Percentiles rank a stretch among this genome's conserved stretches.
Conservation (phyloP, 2,797 vertebrate genomes). For the Rhyacichthys aspro region DNA sequence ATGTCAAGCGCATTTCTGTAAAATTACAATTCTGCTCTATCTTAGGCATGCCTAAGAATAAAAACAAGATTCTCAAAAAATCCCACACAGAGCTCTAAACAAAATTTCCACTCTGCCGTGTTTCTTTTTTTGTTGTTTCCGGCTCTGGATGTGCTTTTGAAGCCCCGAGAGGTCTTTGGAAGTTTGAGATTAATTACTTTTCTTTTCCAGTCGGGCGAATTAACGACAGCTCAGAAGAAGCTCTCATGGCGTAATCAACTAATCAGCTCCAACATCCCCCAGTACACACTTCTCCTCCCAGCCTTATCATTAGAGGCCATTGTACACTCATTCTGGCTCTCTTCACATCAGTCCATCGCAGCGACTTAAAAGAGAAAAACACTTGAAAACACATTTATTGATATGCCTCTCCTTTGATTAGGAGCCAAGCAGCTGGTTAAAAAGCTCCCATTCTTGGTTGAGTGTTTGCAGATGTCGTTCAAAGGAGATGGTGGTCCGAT, state of each 20-base stretch:
- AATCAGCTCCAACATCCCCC: slow-evolving; percentile 54
- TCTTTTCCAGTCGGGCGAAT: slow-evolving; percentile 60
- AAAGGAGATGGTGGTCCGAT: too few relatives aligned
- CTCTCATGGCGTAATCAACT: slow-evolving; percentile 60
- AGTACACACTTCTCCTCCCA: not conserved
- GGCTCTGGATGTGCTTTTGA: slow-evolving; percentile 37
- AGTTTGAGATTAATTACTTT: slow-evolving; percentile 71
- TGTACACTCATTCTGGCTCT: slow-evolving; percentile 44
- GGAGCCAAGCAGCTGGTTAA: slow-evolving; percentile 18
- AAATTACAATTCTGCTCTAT: slow-evolving; percentile 26
- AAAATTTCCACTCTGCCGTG: slow-evolving; percentile 32
- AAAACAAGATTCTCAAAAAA: too few relatives aligned
- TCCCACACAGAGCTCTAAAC: slow-evolving; percentile 29
- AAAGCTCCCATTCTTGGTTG: slow-evolving; percentile 43
- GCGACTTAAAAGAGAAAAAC: slow-evolving; percentile 36
- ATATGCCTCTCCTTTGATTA: slow-evolving; percentile 62
- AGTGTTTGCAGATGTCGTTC: slow-evolving; percentile 59
- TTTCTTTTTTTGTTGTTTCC: slow-evolving; percentile 47
- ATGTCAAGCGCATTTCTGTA: slow-evolving; percentile 51
- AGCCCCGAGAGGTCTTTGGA: slow-evolving; percentile 51
- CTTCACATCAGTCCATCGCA: slow-evolving; percentile 59
- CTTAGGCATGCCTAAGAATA: not conserved
- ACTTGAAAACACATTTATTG: slow-evolving; percentile 63
- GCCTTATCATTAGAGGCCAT: slow-evolving; percentile 65
- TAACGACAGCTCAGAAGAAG: slow-evolving; percentile 61